Conservation (phyloP, 2,113 vertebrate species). For the Clupea harengus region DNA sequence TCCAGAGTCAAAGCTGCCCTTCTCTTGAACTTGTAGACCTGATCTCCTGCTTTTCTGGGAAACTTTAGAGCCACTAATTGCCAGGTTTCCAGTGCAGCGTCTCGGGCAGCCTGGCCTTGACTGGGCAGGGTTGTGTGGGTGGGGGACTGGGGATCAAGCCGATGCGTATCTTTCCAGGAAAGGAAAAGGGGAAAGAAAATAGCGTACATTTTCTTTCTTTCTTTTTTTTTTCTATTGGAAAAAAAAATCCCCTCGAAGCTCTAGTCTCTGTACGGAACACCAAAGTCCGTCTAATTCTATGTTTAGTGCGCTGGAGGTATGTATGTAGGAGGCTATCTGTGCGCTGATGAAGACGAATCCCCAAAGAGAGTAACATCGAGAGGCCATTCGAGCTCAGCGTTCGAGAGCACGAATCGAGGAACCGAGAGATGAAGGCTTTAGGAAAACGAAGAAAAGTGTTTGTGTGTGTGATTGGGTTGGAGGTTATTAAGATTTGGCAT, state of each 20-base stretch:
- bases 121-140: not conserved
- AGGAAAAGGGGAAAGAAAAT: conserved; percentile 30
- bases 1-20: conserved; percentile 17
- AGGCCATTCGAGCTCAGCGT: not conserved
- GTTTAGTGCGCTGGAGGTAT: not conserved
- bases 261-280: not conserved
- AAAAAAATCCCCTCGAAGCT: not conserved
- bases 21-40: conserved; percentile 48
- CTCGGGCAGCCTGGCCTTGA: not conserved
- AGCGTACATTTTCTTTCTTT: not conserved
- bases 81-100: conserved; percentile 13
- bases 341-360: not conserved
- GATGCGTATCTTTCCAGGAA: conserved; percentile 46
- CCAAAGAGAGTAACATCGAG: not conserved
- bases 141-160: conserved; percentile 32
- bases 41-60: conserved; percentile 36
- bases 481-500: not conserved
- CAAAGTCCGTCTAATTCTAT: not conserved
- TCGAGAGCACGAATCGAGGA: not conserved
- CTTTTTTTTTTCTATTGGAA: not conserved
- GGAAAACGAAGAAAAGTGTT: not conserved
- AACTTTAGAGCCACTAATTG: conserved; percentile 61
- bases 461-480: not conserved
- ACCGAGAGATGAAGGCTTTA: not conserved
- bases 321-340: not conserved